Base-by-base conservation (phyloP, 2,113 vertebrate species). In the Cephalophus harveyi region DNA sequence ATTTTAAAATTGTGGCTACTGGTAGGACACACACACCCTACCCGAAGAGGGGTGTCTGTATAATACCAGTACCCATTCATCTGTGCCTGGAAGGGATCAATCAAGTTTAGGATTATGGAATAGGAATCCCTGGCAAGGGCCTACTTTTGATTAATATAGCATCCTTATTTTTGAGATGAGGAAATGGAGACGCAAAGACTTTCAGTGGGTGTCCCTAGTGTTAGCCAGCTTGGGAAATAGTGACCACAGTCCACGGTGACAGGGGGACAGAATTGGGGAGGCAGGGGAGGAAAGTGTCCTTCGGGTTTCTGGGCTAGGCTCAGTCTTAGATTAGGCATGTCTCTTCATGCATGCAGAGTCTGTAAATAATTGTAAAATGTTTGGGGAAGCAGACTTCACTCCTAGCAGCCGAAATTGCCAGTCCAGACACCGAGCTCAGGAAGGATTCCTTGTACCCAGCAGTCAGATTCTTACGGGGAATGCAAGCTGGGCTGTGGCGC, bases 391-490 rank as follows among this genome's bases (percentile, higher is more conserved):
- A 27, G 79, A 43, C 36, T 79, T 84, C 17, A 11, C 21, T 74
- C 76, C 62, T 8, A 62, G 94, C 27, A 82, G 83, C 33, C 19
- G 11, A 74, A 84, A 50, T 1, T 8, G 57, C 74, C 92, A 9
- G 16, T 21, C 52, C 46, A 15, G 74, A 48, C 25, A 7, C 17
- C 0, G 1, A 6, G 40, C 25, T 36, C 57, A 43, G 13, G 33
- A 33, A n/a, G 83, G 91, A 6, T 4, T 6, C 82, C 50, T 19
- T 2, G 7, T 17, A 12, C 55, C 71, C n/a, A 25, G 79, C 4
- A 5, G 82, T 55, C 40, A 12, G 85, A 48, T 7, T 71, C 81
- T 52, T 11, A 4, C 0, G 1, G 46, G 76, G 55, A 15, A 30
- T 6, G 7, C 2, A 60, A 82, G 33, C 40, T n/a, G 78, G 67